These are phyloP conservation scores for Temnothorax unifasciatus DNA, from an alignment of 2,888 invertebrate genomes.

Conservation along the genomic window DNA sequence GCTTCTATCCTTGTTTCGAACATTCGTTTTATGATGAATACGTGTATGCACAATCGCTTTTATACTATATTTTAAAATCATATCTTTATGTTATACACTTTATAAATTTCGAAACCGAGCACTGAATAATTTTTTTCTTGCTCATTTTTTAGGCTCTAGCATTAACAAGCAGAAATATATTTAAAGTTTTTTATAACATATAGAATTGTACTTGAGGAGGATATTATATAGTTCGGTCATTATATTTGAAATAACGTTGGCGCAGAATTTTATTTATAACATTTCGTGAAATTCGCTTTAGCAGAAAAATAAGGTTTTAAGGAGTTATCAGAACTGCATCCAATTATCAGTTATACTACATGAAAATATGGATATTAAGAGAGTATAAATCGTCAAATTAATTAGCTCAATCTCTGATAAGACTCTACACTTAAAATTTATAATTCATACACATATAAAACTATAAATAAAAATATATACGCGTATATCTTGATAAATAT, in stretches of 20 bases:
- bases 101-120: neutral
- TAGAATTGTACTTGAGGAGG: too few relatives aligned
- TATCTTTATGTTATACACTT: neutral
- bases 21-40: neutral
- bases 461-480: neutral
- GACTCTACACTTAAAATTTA: neutral
- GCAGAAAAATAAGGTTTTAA: too few relatives aligned
- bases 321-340: too few relatives aligned
- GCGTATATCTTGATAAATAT: neutral
- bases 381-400: neutral
- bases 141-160: neutral
- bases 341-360: neutral
- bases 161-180: neutral
- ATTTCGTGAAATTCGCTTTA: too few relatives aligned
- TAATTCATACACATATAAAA: neutral
- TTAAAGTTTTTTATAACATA: neutral
- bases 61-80: neutral
- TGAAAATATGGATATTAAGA: slow-evolving; percentile 1
- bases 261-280: too few relatives aligned
- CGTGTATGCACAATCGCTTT: neutral
- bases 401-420: neutral
- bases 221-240: too few relatives aligned
- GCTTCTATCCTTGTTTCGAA: neutral
- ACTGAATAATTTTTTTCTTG: neutral
- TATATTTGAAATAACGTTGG: too few relatives aligned